A percentile compares a stretch with the other conserved stretches of the same genome.
Evolutionary conservation across 2,888 invertebrate genomes (phyloP).

Genomic region (Colletes collaris): DNA sequence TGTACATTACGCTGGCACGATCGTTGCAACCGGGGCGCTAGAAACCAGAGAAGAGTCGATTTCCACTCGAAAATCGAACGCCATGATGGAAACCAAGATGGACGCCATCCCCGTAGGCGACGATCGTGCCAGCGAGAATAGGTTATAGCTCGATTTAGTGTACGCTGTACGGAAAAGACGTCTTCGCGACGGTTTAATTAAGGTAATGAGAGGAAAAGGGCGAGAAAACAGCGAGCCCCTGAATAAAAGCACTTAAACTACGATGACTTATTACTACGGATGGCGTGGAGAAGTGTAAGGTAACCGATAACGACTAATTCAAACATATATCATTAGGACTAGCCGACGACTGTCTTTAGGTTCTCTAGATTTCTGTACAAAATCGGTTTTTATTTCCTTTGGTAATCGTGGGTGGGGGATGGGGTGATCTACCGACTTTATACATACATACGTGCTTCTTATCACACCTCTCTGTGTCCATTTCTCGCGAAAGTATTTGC

Average conservation of each 20-base stretch:
- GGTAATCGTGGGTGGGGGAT: constrained; percentile 43
- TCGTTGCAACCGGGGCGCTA: constrained; percentile 71
- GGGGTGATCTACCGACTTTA: constrained; percentile 32
- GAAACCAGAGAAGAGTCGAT: neutral
- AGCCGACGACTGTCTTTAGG: constrained; percentile 77
- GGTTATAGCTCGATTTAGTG: constrained; percentile 67
- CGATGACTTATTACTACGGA: constrained; percentile 68
- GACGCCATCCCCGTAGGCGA: neutral
- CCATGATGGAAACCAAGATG: no score
- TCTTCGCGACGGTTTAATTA: constrained; percentile 58
- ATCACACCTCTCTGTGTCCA: constrained; percentile 3
- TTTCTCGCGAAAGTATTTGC: constrained; percentile 1
- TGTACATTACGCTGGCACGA: constrained; percentile 75
- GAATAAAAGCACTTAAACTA: constrained; percentile 65
- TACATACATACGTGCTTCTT: constrained; percentile 42
- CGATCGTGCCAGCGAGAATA: constrained; percentile 56
- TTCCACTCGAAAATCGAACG: neutral
- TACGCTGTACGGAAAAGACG: constrained; percentile 53
- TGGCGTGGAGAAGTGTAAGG: constrained; percentile 61
- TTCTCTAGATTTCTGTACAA: constrained; percentile 62
- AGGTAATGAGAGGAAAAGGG: constrained; percentile 33
- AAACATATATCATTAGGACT: constrained; percentile 79
- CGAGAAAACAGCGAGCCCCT: constrained; percentile 36
- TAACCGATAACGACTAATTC: constrained; percentile 76
- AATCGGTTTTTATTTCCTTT: constrained; percentile 44